These are phyloP conservation scores for Halictus quadricinctus DNA, from an alignment of 2,888 invertebrate genomes.

Conservation along the genomic window DNA sequence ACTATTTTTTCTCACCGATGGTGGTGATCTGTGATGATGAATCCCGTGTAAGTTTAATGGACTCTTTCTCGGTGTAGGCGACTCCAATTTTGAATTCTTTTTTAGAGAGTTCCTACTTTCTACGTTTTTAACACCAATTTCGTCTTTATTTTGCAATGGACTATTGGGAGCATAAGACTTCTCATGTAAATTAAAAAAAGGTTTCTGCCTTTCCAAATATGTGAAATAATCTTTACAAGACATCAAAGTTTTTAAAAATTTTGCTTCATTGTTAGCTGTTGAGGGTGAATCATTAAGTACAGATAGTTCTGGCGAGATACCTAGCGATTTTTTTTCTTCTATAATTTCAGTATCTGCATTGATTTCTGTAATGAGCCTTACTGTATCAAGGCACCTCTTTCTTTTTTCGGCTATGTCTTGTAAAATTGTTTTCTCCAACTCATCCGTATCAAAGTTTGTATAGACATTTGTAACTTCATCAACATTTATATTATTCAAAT, in stretches of 20 bases:
- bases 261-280: constrained; percentile 15
- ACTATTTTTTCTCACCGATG: neutral
- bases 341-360: constrained; percentile 61
- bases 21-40: constrained; percentile 11
- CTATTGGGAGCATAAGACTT: neutral
- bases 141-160: neutral
- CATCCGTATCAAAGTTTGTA: constrained; percentile 55
- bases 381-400: constrained; percentile 78
- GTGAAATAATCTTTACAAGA: constrained; percentile 73
- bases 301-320: constrained; percentile 40
- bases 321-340: constrained; percentile 52
- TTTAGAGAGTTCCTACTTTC: neutral
- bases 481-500: neutral
- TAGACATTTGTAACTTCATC: constrained; percentile 22
- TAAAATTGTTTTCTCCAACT: constrained; percentile 69
- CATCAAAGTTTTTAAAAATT: constrained; percentile 72
- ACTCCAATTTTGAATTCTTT: neutral
- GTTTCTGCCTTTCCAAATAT: constrained; percentile 61
- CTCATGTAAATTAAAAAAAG: constrained; percentile 39
- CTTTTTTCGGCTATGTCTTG: constrained; percentile 74
- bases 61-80: neutral
- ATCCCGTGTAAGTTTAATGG: constrained; percentile 1
- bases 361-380: constrained; percentile 75
- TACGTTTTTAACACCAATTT: neutral
- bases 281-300: constrained; percentile 41